phyloP scores from a whole-genome alignment of 1,140 invertebrate genomes.

The Brachionus plicatilis region DNA sequence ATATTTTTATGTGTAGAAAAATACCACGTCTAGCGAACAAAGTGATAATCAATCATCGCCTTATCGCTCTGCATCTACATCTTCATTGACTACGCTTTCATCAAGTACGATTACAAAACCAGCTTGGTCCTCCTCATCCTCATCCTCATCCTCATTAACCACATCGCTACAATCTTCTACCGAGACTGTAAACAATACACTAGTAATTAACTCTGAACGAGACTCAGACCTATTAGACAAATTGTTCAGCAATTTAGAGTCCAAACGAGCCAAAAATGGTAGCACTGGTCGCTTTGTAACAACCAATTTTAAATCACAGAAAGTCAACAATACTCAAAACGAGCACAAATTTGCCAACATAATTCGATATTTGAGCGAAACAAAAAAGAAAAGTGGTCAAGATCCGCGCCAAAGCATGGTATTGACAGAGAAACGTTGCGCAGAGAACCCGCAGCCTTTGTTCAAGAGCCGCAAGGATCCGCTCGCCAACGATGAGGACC shows the following conservation, averaged over 20 bases:
- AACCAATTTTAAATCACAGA: background rate
- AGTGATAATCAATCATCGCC: conserved; percentile 15
- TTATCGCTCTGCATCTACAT: conserved; percentile 9
- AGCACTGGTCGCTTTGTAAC: background rate
- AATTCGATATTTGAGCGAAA: background rate
- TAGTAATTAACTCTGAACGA: background rate
- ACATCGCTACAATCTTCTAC: background rate
- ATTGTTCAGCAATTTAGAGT: background rate
- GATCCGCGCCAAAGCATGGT: background rate
- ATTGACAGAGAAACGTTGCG: background rate
- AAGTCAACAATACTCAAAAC: background rate
- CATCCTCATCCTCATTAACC: background rate
- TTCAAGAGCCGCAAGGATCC: background rate
- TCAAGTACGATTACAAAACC: conserved; percentile 8
- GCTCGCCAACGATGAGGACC: background rate
- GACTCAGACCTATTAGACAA: background rate
- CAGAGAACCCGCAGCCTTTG: background rate
- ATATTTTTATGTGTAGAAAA: background rate
- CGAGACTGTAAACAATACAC: background rate
- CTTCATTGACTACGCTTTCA: conserved; percentile 15
- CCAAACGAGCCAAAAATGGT: background rate
- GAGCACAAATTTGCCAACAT: background rate
- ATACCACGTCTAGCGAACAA: conserved; percentile 20
- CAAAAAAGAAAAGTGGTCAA: background rate
- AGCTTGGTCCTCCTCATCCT: background rate